Base-by-base conservation (phyloP, 2,888 invertebrate species). In the Limnephilus rhombicus region DNA sequence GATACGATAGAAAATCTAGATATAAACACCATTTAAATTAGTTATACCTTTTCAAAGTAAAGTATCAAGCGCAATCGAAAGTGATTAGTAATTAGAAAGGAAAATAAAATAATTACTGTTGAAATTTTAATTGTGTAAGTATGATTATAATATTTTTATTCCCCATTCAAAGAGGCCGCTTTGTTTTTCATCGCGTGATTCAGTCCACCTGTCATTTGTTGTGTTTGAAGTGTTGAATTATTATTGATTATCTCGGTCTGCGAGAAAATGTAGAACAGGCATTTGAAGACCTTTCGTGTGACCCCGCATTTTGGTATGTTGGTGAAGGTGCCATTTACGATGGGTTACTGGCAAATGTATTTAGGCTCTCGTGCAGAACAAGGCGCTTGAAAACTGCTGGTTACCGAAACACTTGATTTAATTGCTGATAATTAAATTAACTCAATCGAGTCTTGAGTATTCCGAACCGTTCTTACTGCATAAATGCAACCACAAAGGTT, bases 271-370 rank as follows among this genome's bases (percentile, higher is more conserved):
- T 87, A 24, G 86, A 87, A 49, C 53, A 45, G 15, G 83, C 86
- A 0, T 68, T 45, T 87, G 88, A 29, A 88, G 80, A 86, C 86
- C 89, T 81, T 89, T 89, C 41, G 29, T 41, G 41, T 89, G 81
- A 89, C 89, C 80, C 41, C 37, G 81, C n/a, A 80, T 89, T 68
- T 89, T 89, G 80, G 34, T 81, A 9, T 45, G 80, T 34, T 89
- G 80, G 89, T 89, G 81, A 89, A 81, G 89, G 81, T 81, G 89
- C 89, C 89, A 89, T 81, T 89, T 89, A 41, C 41, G 45, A 45
- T 86, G 45, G 45, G n/a, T 86, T 86, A 31, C 86, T 45, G n/a
- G 45, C 81, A 34, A 82, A 89, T 24, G 89, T 81, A 68, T 81
- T 45, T 86, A 86, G 24, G 29, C 7, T 86, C 86, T n/a, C 45